Percentiles rank a stretch among this genome's conserved stretches.
phyloP scores from a whole-genome alignment of 2,888 invertebrate species.

The Dione juno region DNA sequence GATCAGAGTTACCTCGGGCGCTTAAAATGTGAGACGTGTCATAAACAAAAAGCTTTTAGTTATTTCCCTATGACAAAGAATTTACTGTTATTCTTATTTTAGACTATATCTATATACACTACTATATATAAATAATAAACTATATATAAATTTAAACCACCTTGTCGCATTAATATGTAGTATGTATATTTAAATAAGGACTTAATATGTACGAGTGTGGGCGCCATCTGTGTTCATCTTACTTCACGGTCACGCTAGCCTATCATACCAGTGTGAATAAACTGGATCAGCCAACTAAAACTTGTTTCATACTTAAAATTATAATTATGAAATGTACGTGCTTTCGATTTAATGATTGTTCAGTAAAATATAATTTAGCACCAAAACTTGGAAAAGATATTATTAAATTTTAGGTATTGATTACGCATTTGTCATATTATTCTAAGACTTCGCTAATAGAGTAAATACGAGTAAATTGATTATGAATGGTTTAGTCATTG shows the following conservation, averaged over 20 bases:
- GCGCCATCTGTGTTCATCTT: conserved; percentile 11
- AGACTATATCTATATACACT: too few relatives aligned
- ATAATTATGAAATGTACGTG: background rate
- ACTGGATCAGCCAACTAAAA: conserved; percentile 3
- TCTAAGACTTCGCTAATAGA: background rate
- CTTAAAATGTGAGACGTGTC: too few relatives aligned
- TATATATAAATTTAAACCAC: background rate
- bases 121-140: too few relatives aligned
- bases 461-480: background rate
- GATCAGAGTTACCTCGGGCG: too few relatives aligned
- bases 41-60: too few relatives aligned
- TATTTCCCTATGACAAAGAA: too few relatives aligned
- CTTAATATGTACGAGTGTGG: conserved; percentile 9
- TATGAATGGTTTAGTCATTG: background rate
- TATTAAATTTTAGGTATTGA: too few relatives aligned
- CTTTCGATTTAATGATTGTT: too few relatives aligned
- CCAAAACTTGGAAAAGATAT: too few relatives aligned
- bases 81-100: background rate
- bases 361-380: too few relatives aligned
- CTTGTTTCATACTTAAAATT: background rate
- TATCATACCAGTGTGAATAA: background rate
- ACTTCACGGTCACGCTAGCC: conserved; percentile 6
- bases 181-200: conserved; percentile 4
- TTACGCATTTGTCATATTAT: background rate
- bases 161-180: background rate